phyloP scores from a whole-genome alignment of 2,113 vertebrate genomes.

The Ptyas mucosa region DNA sequence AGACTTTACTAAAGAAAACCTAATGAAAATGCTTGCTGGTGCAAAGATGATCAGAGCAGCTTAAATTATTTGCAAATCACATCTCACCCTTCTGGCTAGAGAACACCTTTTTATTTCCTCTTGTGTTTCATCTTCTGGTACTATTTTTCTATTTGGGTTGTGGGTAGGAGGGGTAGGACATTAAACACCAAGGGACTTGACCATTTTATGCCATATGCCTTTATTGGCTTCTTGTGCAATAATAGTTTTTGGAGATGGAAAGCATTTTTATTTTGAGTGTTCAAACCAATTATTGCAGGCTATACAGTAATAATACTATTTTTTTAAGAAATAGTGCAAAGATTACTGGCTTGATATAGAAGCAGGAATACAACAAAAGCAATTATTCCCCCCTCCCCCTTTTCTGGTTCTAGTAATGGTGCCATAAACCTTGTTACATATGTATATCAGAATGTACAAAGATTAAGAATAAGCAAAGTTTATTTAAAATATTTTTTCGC shows the following conservation, averaged over 20 bases:
- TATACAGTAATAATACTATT: slow-evolving; percentile 66
- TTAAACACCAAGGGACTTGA: slow-evolving; percentile 72
- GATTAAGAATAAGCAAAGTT: slow-evolving; percentile 67
- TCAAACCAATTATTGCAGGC: slow-evolving; percentile 74
- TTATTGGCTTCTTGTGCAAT: slow-evolving; percentile 92
- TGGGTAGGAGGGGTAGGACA: slow-evolving; percentile 60
- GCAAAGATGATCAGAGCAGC: slow-evolving; percentile 51
- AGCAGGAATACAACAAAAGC: slow-evolving; percentile 58
- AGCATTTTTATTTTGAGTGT: slow-evolving; percentile 70
- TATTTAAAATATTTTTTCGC: slow-evolving; percentile 83
- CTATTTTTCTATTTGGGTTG: slow-evolving; percentile 78
- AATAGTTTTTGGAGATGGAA: slow-evolving; percentile 61
- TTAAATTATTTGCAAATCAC: slow-evolving; percentile 54
- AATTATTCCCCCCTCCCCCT: slow-evolving; percentile 61
- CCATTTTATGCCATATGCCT: slow-evolving; percentile 84
- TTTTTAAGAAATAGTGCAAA: slow-evolving; percentile 59
- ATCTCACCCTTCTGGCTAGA: slow-evolving; percentile 60
- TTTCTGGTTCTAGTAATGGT: slow-evolving; percentile 74
- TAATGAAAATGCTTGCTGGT: slow-evolving; percentile 37
- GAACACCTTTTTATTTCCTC: slow-evolving; percentile 77
- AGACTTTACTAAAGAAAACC: slow-evolving; percentile 50
- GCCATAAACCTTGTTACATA: slow-evolving; percentile 83
- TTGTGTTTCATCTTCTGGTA: slow-evolving; percentile 79
- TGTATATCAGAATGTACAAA: slow-evolving; percentile 79
- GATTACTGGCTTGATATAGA: slow-evolving; percentile 71